phyloP scores from a whole-genome alignment of 1,140 invertebrate genomes.

The Euglossa dilemma region DNA sequence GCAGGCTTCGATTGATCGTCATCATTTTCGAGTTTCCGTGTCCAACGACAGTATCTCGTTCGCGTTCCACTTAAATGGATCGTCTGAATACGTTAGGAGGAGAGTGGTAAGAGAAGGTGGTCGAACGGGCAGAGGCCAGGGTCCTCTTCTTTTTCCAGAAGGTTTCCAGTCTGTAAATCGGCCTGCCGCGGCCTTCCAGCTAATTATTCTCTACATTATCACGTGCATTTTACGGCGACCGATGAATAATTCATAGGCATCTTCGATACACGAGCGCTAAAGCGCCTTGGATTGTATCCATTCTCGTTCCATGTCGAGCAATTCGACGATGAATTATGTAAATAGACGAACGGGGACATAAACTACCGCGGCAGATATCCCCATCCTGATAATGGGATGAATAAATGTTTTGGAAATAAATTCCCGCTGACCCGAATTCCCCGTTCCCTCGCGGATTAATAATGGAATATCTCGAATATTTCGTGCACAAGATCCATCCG shows the following conservation, averaged over 20 bases:
- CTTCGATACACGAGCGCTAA: slow-evolving; percentile 26
- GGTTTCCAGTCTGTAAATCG: not conserved
- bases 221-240: not conserved
- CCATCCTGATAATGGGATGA: slow-evolving; percentile 20
- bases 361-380: slow-evolving; percentile 2
- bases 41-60: slow-evolving; percentile 25
- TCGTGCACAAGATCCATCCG: not conserved
- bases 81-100: not conserved
- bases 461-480: not conserved
- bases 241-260: slow-evolving; percentile 44
- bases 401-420: slow-evolving; percentile 41
- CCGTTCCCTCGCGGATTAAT: not conserved
- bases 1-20: slow-evolving; percentile 27
- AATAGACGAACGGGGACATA: slow-evolving; percentile 28
- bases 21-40: slow-evolving; percentile 46
- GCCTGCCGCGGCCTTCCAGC: not conserved
- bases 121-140: no score
- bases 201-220: slow-evolving; percentile 45
- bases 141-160: slow-evolving; percentile 17
- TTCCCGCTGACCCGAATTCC: not conserved
- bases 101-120: not conserved
- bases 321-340: slow-evolving; percentile 45
- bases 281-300: slow-evolving; percentile 16
- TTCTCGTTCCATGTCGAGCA: slow-evolving; percentile 30
- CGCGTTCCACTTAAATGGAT: slow-evolving; percentile 33